Percentiles rank a stretch among this genome's conserved stretches.
Conservation (phyloP, 2,113 vertebrate species). For the Aramus guarauna region DNA sequence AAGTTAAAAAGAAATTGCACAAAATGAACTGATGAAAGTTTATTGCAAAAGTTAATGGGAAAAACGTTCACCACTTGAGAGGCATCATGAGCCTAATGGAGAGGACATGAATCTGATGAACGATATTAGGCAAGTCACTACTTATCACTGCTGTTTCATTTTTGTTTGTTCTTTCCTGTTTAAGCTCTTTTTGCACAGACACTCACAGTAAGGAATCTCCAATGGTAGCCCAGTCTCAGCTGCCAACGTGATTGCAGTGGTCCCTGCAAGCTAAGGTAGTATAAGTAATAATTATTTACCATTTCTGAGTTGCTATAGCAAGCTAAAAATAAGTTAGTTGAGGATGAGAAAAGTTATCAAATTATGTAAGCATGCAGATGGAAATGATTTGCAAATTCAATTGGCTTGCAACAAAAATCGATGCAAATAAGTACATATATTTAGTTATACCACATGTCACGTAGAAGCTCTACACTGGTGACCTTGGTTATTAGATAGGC, state of each 20-base stretch:
- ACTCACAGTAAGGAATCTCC: neutral
- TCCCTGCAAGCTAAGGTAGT: neutral
- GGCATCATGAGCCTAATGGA: neutral
- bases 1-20: slow-evolving; percentile 42
- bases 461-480: neutral
- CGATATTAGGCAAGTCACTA: neutral
- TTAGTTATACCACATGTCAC: slow-evolving; percentile 11
- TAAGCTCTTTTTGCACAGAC: neutral
- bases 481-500: neutral
- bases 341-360: slow-evolving; percentile 14
- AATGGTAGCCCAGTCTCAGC: neutral
- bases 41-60: slow-evolving; percentile 1
- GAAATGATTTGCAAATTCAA: slow-evolving; percentile 41
- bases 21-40: slow-evolving; percentile 43
- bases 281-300: slow-evolving; percentile 1
- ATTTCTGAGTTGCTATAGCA: neutral
- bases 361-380: slow-evolving; percentile 28
- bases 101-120: neutral
- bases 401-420: neutral
- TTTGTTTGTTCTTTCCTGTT: neutral
- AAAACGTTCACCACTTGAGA: neutral
- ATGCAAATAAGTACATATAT: slow-evolving; percentile 24
- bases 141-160: neutral
- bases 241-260: neutral
- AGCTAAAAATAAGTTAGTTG: slow-evolving; percentile 17